These are phyloP conservation scores for Botia almorhae DNA, from an alignment of 2,797 vertebrate genomes.

Conservation along the genomic window DNA sequence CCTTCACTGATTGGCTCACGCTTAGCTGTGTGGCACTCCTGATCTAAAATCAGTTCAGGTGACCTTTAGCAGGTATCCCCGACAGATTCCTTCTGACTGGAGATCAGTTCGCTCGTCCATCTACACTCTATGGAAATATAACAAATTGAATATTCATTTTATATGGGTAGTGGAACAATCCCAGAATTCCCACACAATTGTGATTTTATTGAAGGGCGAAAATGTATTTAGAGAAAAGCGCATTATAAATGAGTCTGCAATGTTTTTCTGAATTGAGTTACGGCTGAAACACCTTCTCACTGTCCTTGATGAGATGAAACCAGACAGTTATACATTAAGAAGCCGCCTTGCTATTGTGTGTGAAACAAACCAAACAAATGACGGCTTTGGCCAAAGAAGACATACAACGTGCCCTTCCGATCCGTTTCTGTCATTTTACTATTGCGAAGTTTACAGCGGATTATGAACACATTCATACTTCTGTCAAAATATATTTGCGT, in stretches of 20 bases:
- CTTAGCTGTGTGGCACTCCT: slow-evolving; percentile 24
- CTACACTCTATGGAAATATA: slow-evolving; percentile 2
- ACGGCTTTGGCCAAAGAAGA: slow-evolving; percentile 6
- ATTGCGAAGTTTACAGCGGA: not conserved
- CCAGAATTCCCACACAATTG: not conserved
- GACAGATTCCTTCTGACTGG: slow-evolving; percentile 17
- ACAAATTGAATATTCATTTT: not conserved
- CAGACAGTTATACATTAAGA: slow-evolving; percentile 23
- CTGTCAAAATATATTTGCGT: slow-evolving; percentile 21
- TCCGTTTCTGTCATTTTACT: slow-evolving; percentile 6
- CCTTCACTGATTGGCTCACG: slow-evolving; percentile 50
- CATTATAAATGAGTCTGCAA: slow-evolving; percentile 16
- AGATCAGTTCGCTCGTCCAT: slow-evolving; percentile 28
- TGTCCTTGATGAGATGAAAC: slow-evolving; percentile 22
- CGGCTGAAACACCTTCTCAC: not conserved
- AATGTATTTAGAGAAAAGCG: slow-evolving; percentile 11
- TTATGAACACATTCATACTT: slow-evolving; percentile 18
- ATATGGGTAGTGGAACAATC: not conserved
- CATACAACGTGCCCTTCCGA: not conserved
- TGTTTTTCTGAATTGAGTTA: slow-evolving; percentile 24
- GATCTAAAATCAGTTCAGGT: slow-evolving; percentile 46
- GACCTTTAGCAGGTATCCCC: slow-evolving; percentile 59
- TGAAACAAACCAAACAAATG: not conserved
- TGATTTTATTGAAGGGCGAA: slow-evolving; percentile 5
- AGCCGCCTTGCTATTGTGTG: not conserved